Evolutionary conservation across 2,113 vertebrate genomes (phyloP).

Genomic region (Nothocercus nigrocapillus): DNA sequence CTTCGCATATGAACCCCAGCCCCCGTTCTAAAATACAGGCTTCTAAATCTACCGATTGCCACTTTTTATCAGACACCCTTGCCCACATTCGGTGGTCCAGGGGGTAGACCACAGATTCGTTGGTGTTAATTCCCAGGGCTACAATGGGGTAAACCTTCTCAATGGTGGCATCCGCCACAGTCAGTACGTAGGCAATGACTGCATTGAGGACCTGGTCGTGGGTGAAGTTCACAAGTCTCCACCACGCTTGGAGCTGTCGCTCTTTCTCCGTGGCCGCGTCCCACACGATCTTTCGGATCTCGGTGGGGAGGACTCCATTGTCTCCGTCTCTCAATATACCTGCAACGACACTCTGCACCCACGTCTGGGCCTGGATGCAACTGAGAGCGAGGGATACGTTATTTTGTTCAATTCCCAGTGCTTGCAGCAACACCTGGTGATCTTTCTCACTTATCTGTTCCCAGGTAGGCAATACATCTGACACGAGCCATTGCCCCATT

Average conservation of each 20-base stretch:
- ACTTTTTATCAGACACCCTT: conserved; percentile 23
- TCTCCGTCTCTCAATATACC: conserved; percentile 58
- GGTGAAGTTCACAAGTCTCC: conserved; percentile 68
- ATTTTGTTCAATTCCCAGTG: conserved; percentile 36
- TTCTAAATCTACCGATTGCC: conserved; percentile 61
- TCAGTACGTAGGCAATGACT: conserved; percentile 45
- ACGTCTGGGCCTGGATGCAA: conserved; percentile 70
- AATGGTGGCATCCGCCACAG: conserved; percentile 14
- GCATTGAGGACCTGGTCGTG: conserved; percentile 23
- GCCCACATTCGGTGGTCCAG: conserved; percentile 69
- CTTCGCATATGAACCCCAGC: conserved; percentile 64
- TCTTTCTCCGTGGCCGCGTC: conserved; percentile 43
- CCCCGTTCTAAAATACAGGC: conserved; percentile 67
- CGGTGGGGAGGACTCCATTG: conserved; percentile 38
- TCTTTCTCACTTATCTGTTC: conserved; percentile 57
- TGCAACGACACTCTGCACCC: conserved; percentile 72
- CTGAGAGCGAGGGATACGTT: conserved; percentile 64
- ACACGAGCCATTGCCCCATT: conserved; percentile 66
- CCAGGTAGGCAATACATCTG: conserved; percentile 61
- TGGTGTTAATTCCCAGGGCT: conserved; percentile 58
- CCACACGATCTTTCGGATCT: conserved; percentile 68
- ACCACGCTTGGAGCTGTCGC: conserved; percentile 67
- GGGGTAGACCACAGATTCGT: conserved; percentile 53
- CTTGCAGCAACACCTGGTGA: conserved; percentile 41
- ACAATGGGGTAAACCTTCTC: conserved; percentile 66